These are phyloP conservation scores for Murina feae DNA, from an alignment of 2,113 vertebrate genomes.

Conservation along the genomic window DNA sequence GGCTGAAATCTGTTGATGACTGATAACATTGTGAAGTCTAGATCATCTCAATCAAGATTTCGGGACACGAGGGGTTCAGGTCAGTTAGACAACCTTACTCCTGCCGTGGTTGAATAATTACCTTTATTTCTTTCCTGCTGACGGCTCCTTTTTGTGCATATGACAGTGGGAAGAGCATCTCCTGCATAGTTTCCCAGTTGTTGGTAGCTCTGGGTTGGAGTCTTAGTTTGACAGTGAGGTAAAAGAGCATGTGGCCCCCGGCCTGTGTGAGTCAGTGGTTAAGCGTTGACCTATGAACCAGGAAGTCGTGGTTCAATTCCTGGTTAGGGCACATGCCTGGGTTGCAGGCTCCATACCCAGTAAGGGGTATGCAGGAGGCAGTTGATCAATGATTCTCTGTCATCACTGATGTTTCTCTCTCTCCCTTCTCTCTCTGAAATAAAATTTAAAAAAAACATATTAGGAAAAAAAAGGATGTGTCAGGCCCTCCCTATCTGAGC, in stretches of 20 bases:
- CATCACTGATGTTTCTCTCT: too few relatives aligned
- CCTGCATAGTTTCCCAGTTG: background rate
- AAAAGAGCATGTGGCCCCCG: background rate
- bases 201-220: background rate
- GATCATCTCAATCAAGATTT: constrained; percentile 8
- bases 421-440: too few relatives aligned
- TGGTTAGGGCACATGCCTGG: too few relatives aligned
- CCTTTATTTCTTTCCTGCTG: background rate
- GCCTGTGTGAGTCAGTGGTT: too few relatives aligned
- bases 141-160: background rate
- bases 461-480: background rate
- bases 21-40: constrained; percentile 71
- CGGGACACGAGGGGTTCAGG: background rate
- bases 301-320: too few relatives aligned
- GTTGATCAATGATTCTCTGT: too few relatives aligned
- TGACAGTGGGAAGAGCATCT: background rate
- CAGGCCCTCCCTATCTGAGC: background rate
- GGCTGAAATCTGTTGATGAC: constrained; percentile 63
- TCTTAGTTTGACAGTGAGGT: background rate
- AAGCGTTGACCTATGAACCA: too few relatives aligned
- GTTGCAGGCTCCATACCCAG: too few relatives aligned
- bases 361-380: too few relatives aligned
- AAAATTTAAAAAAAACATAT: too few relatives aligned
- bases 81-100: background rate
- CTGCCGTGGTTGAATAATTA: background rate